Conservation (phyloP, 2,888 invertebrate genomes). For the Strigamia maritima region DNA sequence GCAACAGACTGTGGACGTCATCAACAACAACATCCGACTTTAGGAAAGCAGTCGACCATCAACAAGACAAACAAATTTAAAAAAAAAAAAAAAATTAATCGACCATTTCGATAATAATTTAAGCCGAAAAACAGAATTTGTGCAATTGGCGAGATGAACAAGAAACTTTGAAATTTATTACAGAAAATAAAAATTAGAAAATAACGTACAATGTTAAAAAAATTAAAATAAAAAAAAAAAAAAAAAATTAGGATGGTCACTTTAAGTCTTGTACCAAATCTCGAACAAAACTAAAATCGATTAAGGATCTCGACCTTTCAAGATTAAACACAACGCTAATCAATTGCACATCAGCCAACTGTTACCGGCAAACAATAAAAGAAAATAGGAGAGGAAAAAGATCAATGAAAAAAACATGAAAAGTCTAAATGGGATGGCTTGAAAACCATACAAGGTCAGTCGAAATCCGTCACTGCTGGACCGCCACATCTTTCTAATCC, state of each 20-base stretch:
- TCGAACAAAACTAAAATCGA: not conserved
- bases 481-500: constrained; percentile 16
- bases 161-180: no score
- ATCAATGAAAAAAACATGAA: not conserved
- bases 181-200: no score
- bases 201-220: no score
- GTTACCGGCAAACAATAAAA: constrained; percentile 1
- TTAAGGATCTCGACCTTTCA: not conserved
- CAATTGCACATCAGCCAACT: not conserved
- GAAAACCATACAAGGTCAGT: not conserved
- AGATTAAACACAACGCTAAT: not conserved
- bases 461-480: not conserved
- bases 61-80: not conserved
- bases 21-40: not conserved
- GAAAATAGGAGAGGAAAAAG: not conserved
- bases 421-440: not conserved
- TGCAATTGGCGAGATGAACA: not conserved
- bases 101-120: not conserved
- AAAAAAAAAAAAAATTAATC: not conserved
- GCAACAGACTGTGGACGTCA: constrained; percentile 7
- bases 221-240: no score
- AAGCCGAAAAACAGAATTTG: not conserved
- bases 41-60: not conserved
- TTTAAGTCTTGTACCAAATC: no score
- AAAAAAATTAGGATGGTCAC: no score